These are phyloP conservation scores for Enteromius trimaculatus DNA, from an alignment of 2,797 vertebrate genomes.

Conservation along the genomic window DNA sequence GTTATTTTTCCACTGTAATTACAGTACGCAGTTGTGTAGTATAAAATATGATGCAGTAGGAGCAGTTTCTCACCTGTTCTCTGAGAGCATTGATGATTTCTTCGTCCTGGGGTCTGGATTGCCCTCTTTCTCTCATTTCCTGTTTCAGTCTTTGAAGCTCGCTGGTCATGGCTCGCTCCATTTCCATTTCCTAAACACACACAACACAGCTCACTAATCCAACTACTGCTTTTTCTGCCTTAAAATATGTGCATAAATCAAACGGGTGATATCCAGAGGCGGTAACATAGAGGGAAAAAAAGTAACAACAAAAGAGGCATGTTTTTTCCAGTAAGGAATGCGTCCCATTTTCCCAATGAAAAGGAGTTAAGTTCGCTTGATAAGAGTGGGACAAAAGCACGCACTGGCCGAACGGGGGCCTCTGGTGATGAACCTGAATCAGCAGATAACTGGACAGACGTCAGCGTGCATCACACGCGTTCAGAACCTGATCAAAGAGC, in stretches of 20 bases:
- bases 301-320: neutral
- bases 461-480: conserved; percentile 71
- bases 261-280: neutral
- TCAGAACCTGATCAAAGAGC: conserved; percentile 73
- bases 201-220: conserved; percentile 33
- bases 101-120: conserved; percentile 71
- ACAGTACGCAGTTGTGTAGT: neutral
- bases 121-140: conserved; percentile 70
- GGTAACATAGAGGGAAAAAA: neutral
- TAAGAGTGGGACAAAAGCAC: conserved; percentile 43
- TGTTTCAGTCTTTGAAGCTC: conserved; percentile 77
- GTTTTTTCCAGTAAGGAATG: conserved; percentile 39
- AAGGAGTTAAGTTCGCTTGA: conserved; percentile 44
- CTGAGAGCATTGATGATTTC: conserved; percentile 78
- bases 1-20: neutral
- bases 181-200: conserved; percentile 72
- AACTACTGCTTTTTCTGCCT: neutral
- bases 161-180: conserved; percentile 73
- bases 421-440: conserved; percentile 63
- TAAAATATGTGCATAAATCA: neutral
- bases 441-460: conserved; percentile 67
- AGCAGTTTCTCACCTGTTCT: conserved; percentile 74
- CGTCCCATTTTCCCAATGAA: conserved; percentile 27
- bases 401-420: neutral
- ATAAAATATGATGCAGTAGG: neutral